Conservation (phyloP, 1,140 invertebrate genomes). For the Lucilia sericata region DNA sequence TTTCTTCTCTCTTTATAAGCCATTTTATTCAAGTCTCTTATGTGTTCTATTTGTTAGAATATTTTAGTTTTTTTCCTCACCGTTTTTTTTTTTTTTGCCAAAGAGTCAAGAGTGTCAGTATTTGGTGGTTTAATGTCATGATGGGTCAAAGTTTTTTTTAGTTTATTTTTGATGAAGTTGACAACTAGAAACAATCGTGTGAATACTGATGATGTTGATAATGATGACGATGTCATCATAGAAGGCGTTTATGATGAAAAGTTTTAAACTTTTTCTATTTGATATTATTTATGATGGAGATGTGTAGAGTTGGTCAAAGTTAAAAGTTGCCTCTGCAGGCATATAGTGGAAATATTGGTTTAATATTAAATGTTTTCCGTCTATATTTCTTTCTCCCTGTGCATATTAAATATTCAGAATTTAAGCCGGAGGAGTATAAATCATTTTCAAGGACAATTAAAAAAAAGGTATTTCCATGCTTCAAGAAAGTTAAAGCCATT, state of each 20-base stretch:
- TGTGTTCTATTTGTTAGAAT: neutral
- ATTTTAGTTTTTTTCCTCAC: slow-evolving; percentile 16
- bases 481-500: too few relatives aligned
- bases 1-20: neutral
- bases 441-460: too few relatives aligned
- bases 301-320: neutral
- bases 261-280: slow-evolving; percentile 41
- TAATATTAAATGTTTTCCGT: too few relatives aligned
- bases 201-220: neutral
- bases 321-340: too few relatives aligned
- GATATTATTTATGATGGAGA: neutral
- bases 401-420: too few relatives aligned
- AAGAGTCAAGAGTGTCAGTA: neutral
- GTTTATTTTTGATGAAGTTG: slow-evolving; percentile 1
- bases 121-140: slow-evolving; percentile 23
- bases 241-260: slow-evolving; percentile 1
- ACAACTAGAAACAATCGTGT: neutral
- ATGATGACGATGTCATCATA: neutral
- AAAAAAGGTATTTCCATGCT: too few relatives aligned
- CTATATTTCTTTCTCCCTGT: too few relatives aligned
- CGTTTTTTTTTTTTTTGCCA: neutral
- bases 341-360: too few relatives aligned
- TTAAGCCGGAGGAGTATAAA: too few relatives aligned
- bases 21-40: neutral
- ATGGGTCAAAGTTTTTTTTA: slow-evolving; percentile 1